Base-by-base conservation (phyloP, 2,797 vertebrate species). In the Falco berigora region DNA sequence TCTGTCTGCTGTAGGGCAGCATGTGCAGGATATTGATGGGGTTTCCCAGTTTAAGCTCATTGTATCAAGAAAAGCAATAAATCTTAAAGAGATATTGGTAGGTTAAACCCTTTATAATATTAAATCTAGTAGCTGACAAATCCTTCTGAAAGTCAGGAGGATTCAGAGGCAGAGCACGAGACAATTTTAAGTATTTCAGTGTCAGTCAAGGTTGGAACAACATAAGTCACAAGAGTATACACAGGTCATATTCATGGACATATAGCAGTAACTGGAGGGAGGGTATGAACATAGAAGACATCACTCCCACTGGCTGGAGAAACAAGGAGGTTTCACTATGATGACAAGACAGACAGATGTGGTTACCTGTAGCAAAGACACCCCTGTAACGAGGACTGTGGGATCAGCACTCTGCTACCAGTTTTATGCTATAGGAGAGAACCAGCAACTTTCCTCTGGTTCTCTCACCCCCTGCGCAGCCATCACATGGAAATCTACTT, bases 391-490 rank as follows among this genome's bases (percentile, higher is more conserved):
- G 3, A 40, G 9, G n/a, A 23, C 4, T 40, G 24, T 76, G 12
- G 5, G 10, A 42, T 80, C 34, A 74, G 32, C 19, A 8, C 4
- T 84, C 15, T 1, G 8, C 11, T 86, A 32, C 63, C 4, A 53
- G 28, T 59, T 87, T 44, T 44, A 25, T 49, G 6, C 4, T n/a
- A 12, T 1, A 64, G 25, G 28, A 66, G 25, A 66, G 10, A 80
- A 63, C 6, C 24, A 69, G 10, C 21, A 76, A 21, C 44, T 81
- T 58, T 40, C 14, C 17, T 15, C 9, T 36, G 4, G 25, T 42
- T 2, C 2, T 6, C 16, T 5, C 1, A 1, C 2, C 7, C 8
- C 23, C 9, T 44, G 6, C 6, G 28, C 12, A 10, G 12, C 7
- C 6, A 11, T 30, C 10, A 18, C 3, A 4, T 25, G 12, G 42